phyloP scores from a whole-genome alignment of 2,113 vertebrate species.

The Dicaeum eximium region DNA sequence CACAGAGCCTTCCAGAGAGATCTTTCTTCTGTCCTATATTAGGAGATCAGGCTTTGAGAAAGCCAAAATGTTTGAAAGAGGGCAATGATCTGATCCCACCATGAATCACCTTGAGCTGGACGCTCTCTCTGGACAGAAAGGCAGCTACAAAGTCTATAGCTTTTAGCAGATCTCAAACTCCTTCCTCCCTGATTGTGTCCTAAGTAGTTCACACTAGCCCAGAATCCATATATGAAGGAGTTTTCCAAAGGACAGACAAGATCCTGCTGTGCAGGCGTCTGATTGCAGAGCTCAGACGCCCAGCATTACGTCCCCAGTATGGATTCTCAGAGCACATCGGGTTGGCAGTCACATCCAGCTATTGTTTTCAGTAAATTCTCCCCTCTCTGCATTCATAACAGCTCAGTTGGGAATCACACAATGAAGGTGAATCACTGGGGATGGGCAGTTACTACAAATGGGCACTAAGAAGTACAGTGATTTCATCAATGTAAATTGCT shows the following conservation, averaged over 20 bases:
- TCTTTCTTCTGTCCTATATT: neutral
- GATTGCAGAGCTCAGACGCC: neutral
- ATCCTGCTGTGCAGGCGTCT: neutral
- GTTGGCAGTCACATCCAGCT: neutral
- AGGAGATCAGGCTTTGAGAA: neutral
- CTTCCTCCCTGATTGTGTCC: neutral
- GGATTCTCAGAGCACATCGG: neutral
- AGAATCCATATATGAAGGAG: neutral
- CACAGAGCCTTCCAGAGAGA: neutral
- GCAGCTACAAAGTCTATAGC: neutral
- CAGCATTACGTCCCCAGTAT: fast-evolving
- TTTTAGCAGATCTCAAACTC: neutral
- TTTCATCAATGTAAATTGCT: neutral
- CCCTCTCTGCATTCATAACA: neutral
- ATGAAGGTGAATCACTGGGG: neutral
- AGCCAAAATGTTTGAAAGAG: neutral
- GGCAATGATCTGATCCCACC: neutral
- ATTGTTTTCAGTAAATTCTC: neutral
- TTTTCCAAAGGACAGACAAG: neutral
- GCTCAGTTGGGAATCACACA: neutral
- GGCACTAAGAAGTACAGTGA: neutral
- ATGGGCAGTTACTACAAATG: neutral
- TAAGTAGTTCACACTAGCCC: neutral
- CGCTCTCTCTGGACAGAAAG: neutral
- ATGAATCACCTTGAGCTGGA: neutral